These are phyloP conservation scores for Autographa gamma DNA, from an alignment of 2,888 invertebrate genomes.

Conservation along the genomic window DNA sequence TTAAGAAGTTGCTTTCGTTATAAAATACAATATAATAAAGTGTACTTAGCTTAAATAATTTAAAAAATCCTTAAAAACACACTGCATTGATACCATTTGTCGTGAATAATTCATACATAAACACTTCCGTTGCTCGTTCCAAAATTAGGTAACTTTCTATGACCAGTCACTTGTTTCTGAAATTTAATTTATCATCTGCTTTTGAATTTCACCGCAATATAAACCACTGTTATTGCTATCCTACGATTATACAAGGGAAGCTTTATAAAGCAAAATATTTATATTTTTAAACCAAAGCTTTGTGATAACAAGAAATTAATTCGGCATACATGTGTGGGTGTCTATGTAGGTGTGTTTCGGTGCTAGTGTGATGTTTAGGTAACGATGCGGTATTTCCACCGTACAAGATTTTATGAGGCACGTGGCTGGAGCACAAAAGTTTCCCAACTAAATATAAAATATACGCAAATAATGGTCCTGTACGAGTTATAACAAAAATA, in stretches of 20 bases:
- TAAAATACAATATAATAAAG: no score
- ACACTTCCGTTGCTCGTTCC: neutral
- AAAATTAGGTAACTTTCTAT: constrained; percentile 6
- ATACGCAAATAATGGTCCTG: constrained; percentile 19
- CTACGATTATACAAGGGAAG: constrained; percentile 31
- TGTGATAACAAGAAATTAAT: constrained; percentile 45
- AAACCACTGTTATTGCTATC: constrained; percentile 37
- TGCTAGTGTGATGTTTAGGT: constrained; percentile 14
- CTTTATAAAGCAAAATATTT: constrained; percentile 45
- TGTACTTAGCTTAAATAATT: no score
- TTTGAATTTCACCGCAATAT: constrained; percentile 9
- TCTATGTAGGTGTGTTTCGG: constrained; percentile 31
- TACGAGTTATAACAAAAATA: constrained; percentile 26
- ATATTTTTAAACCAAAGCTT: constrained; percentile 47
- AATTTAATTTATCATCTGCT: constrained; percentile 13
- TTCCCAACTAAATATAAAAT: constrained; percentile 44
- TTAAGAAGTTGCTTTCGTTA: neutral
- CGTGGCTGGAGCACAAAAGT: constrained; percentile 25
- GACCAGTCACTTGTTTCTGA: neutral
- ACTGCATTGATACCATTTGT: neutral
- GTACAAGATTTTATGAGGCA: constrained; percentile 38
- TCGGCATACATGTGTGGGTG: constrained; percentile 19
- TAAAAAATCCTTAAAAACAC: no score
- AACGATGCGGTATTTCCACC: constrained; percentile 31
- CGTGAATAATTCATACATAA: constrained; percentile 2